Base-by-base conservation (phyloP, 1,140 invertebrate genomes). In the Branchinecta lynchi region DNA sequence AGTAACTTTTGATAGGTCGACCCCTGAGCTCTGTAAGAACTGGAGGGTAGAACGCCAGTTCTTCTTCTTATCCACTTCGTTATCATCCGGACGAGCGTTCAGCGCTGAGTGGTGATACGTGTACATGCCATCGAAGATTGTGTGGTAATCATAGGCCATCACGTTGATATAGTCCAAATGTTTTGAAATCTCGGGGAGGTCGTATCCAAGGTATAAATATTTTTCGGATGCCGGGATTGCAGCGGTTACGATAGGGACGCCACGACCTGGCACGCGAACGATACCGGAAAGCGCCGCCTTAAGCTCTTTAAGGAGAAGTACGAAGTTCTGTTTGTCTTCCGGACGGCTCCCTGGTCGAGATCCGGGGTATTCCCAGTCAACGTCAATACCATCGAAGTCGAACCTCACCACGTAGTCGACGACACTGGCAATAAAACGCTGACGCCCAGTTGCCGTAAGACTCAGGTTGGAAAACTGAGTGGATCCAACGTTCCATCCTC, bases 311-410 rank as follows among this genome's bases (percentile, higher is more conserved):
- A 90, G 84, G n/a, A 93, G 77, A 0, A 78, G 73, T 0, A 89
- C 84, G 73, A 90, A 92, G 76, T 92, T 90, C 65, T 84, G 77
- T 75, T 86, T 90, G 75, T 93, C 91, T 66, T 84, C 77, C 0
- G 86, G 83, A 45, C 75, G 78, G 15, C 71, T 75, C 8, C 90
- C 91, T 8, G 85, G 88, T 74, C 89, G 81, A 74, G 83, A 83
- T 9, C 82, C 85, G 0, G 90, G 89, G 76, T 89, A 93, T 78
- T 92, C 90, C 88, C 88, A 89, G 72, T 82, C 81, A 77, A 85
- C 79, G 75, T 90, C 89, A 44, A 82, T 75, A 0, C 90, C 90
- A 76, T 92, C 88, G 73, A 93, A 93, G 60, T 85, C 83, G 76
- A 89, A 85, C 72, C 83, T 82, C 66, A 86, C 86, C 72, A 72